A percentile compares a stretch with the other conserved stretches of the same genome.
Conservation (phyloP, 30 jellyfish, hydroid and myxozoan species). For the Pseudorhiza aurosa region DNA sequence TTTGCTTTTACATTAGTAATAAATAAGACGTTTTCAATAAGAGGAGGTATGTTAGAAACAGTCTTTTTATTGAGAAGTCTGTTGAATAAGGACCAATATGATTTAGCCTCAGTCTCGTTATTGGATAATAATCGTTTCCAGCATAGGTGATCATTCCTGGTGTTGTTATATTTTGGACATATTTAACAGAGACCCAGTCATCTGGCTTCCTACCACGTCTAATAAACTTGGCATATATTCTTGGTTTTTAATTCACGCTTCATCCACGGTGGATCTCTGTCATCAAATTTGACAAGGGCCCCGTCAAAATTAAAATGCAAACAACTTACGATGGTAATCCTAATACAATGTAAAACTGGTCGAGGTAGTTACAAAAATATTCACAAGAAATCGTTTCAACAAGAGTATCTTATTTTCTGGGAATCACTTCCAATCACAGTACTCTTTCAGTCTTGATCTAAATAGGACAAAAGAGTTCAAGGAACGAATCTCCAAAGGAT, state of each 20-base stretch:
- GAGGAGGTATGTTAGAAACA: slow-evolving; percentile 42
- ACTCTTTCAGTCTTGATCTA: no score
- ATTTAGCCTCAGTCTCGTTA: slow-evolving; percentile 34
- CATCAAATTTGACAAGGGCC: slow-evolving; percentile 57
- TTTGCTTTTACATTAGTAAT: slow-evolving; percentile 55
- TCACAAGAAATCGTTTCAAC: no score
- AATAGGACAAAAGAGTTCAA: no score
- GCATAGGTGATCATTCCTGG: slow-evolving; percentile 34
- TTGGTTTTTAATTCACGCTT: slow-evolving; percentile 43
- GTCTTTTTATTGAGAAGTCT: slow-evolving; percentile 44
- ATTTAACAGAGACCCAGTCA: slow-evolving; percentile 47
- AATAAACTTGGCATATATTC: slow-evolving; percentile 42
- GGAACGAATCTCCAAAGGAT: no score
- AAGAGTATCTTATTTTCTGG: no score
- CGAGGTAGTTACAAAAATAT: no score
- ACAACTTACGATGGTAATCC: no score
- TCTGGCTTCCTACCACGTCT: slow-evolving; percentile 56
- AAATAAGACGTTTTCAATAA: slow-evolving; percentile 16
- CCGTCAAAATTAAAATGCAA: no score
- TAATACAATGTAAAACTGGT: no score
- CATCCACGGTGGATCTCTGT: slow-evolving; percentile 64
- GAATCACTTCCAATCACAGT: no score
- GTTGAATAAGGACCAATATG: slow-evolving; percentile 60
- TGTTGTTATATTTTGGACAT: no score
- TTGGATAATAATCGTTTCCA: slow-evolving; percentile 25